Evolutionary conservation across 2,888 invertebrate genomes (phyloP).

Genomic region (Hirtodrosophila duncani): DNA sequence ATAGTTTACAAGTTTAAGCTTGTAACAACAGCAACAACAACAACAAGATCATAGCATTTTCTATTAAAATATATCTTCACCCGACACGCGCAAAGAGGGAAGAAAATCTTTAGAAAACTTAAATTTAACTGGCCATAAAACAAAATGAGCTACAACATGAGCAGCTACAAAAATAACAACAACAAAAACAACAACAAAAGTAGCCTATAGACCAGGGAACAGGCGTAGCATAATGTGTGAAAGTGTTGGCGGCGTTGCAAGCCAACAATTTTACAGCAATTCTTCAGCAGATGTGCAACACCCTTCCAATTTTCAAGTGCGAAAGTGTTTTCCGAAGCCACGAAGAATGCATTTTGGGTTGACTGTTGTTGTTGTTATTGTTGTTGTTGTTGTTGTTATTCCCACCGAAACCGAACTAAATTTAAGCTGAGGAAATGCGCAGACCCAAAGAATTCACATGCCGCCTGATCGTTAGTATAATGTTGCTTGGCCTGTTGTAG

Average conservation of each 20-base stretch:
- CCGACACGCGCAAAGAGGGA: slow-evolving; percentile 15
- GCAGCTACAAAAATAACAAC: slow-evolving; percentile 39
- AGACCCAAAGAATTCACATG: slow-evolving; percentile 65
- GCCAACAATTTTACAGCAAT: slow-evolving; percentile 31
- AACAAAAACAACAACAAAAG: too few relatives aligned
- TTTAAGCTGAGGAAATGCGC: slow-evolving; percentile 51
- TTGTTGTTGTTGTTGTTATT: too few relatives aligned
- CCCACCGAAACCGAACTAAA: slow-evolving; percentile 32
- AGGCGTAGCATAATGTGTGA: slow-evolving; percentile 59
- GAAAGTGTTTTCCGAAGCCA: slow-evolving; percentile 2
- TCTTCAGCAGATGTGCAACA: slow-evolving; percentile 34
- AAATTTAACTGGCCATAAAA: slow-evolving; percentile 60
- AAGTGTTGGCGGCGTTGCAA: slow-evolving; percentile 46
- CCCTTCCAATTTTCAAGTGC: slow-evolving; percentile 50
- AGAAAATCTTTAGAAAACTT: slow-evolving; percentile 8
- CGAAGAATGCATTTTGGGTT: slow-evolving; percentile 38
- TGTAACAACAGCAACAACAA: background rate
- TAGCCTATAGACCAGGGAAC: too few relatives aligned
- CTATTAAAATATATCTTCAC: too few relatives aligned
- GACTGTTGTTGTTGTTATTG: slow-evolving; percentile 32
- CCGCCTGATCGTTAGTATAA: slow-evolving; percentile 66
- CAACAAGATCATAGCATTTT: background rate
- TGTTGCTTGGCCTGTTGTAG: slow-evolving; percentile 19
- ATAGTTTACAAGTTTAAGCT: background rate
- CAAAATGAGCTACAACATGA: slow-evolving; percentile 50